phyloP scores from a whole-genome alignment of 2,888 invertebrate species.

The Drosophila melanosoma region DNA sequence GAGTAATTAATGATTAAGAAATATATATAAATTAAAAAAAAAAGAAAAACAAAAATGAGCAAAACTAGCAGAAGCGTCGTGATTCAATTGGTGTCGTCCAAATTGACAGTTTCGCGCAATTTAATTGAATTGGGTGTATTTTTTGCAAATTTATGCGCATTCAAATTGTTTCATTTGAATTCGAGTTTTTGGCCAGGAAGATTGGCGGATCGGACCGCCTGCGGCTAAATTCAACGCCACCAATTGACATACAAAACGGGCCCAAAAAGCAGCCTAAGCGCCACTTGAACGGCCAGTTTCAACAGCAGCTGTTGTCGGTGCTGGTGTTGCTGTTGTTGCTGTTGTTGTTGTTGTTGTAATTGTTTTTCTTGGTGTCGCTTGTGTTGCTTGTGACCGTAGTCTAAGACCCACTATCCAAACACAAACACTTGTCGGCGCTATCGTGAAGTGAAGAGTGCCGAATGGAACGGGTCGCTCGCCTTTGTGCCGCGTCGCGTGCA shows the following conservation, averaged over 20 bases:
- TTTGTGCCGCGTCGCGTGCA: conserved; percentile 74
- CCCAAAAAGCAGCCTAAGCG: conserved; percentile 69
- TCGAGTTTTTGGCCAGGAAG: conserved; percentile 39
- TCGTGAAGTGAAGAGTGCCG: conserved; percentile 58
- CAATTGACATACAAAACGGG: conserved; percentile 77
- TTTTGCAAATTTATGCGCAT: conserved; percentile 68
- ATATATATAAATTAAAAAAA: conserved; percentile 5
- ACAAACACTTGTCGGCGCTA: conserved; percentile 75
- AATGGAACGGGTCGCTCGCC: conserved; percentile 47
- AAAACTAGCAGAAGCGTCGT: conserved; percentile 72
- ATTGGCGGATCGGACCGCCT: conserved; percentile 34
- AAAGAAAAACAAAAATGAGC: conserved; percentile 29
- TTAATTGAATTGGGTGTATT: conserved; percentile 68
- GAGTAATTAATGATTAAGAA: conserved; percentile 53
- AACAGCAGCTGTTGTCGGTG: conserved; percentile 51
- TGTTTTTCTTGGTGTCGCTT: conserved; percentile 43
- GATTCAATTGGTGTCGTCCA: conserved; percentile 71
- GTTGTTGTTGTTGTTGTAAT: conserved; percentile 25
- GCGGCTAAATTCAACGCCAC: conserved; percentile 55
- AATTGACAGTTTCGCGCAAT: conserved; percentile 66
- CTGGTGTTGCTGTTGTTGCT: conserved; percentile 22
- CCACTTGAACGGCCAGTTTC: conserved; percentile 72
- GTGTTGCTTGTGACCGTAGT: conserved; percentile 32
- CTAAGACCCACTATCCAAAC: conserved; percentile 56
- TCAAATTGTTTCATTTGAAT: conserved; percentile 72